phyloP scores from a whole-genome alignment of 2,888 invertebrate species.

The Lathronympha strigana region DNA sequence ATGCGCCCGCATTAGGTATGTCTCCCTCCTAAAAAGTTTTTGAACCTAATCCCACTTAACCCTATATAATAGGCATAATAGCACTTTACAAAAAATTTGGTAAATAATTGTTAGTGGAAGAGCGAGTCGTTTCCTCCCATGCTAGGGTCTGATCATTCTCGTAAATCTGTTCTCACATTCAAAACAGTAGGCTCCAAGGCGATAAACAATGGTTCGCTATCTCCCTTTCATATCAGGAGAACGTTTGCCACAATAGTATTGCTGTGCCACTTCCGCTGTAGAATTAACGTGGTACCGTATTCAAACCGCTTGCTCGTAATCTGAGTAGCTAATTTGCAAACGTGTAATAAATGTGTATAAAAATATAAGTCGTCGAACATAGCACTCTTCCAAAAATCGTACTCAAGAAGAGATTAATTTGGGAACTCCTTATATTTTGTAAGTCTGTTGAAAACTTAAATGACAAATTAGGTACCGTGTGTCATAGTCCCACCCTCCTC shows the following conservation, averaged over 20 bases:
- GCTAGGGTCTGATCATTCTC: conserved; percentile 19
- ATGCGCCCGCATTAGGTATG: too few species aligned
- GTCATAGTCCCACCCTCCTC: too few species aligned
- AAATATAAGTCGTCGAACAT: too few species aligned
- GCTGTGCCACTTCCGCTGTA: conserved; percentile 55
- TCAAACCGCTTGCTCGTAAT: conserved; percentile 23
- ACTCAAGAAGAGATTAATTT: too few species aligned
- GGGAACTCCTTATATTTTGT: too few species aligned
- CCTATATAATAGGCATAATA: too few species aligned
- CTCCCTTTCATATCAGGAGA: conserved; percentile 69
- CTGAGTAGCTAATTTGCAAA: conserved; percentile 5
- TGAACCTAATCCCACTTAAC: too few species aligned
- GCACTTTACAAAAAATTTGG: background rate
- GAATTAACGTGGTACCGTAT: conserved; percentile 38
- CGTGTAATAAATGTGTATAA: too few species aligned
- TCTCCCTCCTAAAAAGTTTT: too few species aligned
- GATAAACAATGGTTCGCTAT: conserved; percentile 66
- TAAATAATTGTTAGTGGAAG: background rate
- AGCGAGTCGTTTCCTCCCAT: conserved; percentile 6
- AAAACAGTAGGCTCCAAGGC: conserved; percentile 52
- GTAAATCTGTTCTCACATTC: conserved; percentile 53
- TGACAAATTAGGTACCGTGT: too few species aligned
- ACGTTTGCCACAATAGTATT: conserved; percentile 54
- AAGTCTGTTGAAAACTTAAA: too few species aligned
- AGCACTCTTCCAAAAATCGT: too few species aligned